A percentile compares a stretch with the other conserved stretches of the same genome.
Evolutionary conservation across 2,888 invertebrate genomes (phyloP).

Genomic region (Ectropis crepuscularia): DNA sequence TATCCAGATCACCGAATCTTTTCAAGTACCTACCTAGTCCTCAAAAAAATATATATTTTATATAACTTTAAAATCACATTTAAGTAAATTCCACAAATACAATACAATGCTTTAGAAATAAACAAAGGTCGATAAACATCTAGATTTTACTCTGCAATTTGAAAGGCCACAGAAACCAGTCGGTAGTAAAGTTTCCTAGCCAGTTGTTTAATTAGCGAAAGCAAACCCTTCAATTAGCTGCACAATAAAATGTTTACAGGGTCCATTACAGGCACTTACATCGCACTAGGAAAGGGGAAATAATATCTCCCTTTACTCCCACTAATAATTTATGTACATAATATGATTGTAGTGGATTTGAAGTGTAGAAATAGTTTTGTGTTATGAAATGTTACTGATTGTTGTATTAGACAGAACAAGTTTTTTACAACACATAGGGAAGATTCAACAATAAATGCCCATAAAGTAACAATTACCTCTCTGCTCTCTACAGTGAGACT

Average conservation of each 20-base stretch:
- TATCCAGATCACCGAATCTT: too few relatives aligned
- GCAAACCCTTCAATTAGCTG: constrained; percentile 43
- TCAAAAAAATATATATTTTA: too few relatives aligned
- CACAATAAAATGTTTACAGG: constrained; percentile 54
- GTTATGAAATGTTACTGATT: too few relatives aligned
- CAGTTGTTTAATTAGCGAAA: constrained; percentile 34
- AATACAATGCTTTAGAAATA: neutral
- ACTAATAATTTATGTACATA: neutral
- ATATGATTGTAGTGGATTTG: neutral
- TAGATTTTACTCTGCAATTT: constrained; percentile 8
- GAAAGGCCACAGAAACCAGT: neutral
- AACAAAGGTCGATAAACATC: neutral
- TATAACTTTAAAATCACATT: too few relatives aligned
- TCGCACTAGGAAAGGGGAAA: constrained; percentile 13
- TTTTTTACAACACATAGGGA: too few relatives aligned
- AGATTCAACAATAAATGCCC: too few relatives aligned
- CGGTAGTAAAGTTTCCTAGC: constrained; percentile 13
- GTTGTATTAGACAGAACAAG: too few relatives aligned
- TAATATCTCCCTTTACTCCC: constrained; percentile 6
- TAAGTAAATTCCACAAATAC: too few relatives aligned
- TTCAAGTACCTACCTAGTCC: too few relatives aligned
- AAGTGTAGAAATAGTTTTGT: too few relatives aligned
- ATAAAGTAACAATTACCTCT: too few relatives aligned
- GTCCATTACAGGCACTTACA: constrained; percentile 43
- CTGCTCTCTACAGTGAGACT: too few relatives aligned